phyloP scores from a whole-genome alignment of 2,888 invertebrate genomes.

The Alsophila aescularia region DNA sequence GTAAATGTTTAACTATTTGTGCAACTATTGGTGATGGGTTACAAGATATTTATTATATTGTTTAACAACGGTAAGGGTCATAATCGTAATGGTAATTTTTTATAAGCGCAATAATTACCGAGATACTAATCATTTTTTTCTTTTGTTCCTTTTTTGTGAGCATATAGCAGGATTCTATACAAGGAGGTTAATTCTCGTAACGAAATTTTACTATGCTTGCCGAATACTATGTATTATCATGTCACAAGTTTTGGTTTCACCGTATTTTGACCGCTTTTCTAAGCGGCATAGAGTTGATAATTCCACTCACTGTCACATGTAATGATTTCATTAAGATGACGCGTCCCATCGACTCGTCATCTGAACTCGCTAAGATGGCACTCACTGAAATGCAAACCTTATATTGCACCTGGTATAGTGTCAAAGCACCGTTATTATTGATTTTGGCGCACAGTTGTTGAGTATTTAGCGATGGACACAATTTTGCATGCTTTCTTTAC shows the following conservation, averaged over 20 bases:
- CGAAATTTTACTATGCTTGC: constrained; percentile 80
- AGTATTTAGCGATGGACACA: constrained; percentile 84
- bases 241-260: constrained; percentile 65
- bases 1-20: constrained; percentile 30
- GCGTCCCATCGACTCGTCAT: constrained; percentile 59
- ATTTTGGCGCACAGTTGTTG: constrained; percentile 84
- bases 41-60: constrained; percentile 43
- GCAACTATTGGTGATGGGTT: constrained; percentile 59
- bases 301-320: constrained; percentile 89
- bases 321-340: constrained; percentile 83
- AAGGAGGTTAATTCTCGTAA: constrained; percentile 82
- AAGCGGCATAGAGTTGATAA: constrained; percentile 62
- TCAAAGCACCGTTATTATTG: constrained; percentile 83
- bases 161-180: constrained; percentile 83
- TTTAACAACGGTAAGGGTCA: constrained; percentile 45
- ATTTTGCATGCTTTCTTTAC: constrained; percentile 84
- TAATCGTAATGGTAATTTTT: constrained; percentile 44
- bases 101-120: constrained; percentile 50
- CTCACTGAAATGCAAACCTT: constrained; percentile 85
- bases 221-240: constrained; percentile 68
- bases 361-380: constrained; percentile 75
- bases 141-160: constrained; percentile 79
- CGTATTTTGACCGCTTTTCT: constrained; percentile 58
- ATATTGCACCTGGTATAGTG: constrained; percentile 81
- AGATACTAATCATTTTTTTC: constrained; percentile 80